Evolutionary conservation across 2,888 invertebrate genomes (phyloP), one percentile per base, ranked within the genome.

Genomic region (Baronia brevicornis): DNA sequence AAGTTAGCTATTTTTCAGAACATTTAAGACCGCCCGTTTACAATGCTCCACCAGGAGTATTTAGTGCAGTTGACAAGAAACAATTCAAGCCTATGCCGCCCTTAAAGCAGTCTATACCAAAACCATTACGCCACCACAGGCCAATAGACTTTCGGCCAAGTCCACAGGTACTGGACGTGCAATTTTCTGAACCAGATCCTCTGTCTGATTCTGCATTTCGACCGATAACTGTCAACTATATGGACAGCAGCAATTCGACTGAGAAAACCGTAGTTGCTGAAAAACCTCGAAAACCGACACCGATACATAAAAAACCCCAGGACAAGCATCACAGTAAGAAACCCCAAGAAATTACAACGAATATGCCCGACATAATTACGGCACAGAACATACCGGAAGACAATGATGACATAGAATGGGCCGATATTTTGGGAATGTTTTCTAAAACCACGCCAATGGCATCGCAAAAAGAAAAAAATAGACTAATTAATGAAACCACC

Each of bases 1-100:
- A 74, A 51, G 43, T 63, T 1, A 73, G 55, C 38, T 72, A 77
- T 38, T 63, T 70, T 36, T 51, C 65, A 2, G 79, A 80, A 5
- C 68, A 71, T 25, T 60, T 80, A 19, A 61, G 84, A 36, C 78
- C 80, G 2, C 82, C 82, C 3, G 60, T 84, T 5, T 82, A 73
- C 40, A 82, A 73, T 43, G 78, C 84, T 5, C 84, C 82, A 0
- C 84, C 82, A 0, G 84, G 84, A 14, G 72, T 84, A 2, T 82
- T 84, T 34, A 71, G 71, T 5, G 75, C 77, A 3, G 75, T 78
- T 78, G 82, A 84, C 35, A 84, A 80, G 41, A 84, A 84, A 28
- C 80, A 82, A 1, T 82, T 84, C 30, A 84, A 80, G 41, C 84
- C 84, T 4, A 63, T 84, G 75, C 84, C 84, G 6, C 82, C 82